These are phyloP conservation scores for Montipora capitata DNA, from an alignment of 92 coral and sea anemone genomes.

Conservation along the genomic window DNA sequence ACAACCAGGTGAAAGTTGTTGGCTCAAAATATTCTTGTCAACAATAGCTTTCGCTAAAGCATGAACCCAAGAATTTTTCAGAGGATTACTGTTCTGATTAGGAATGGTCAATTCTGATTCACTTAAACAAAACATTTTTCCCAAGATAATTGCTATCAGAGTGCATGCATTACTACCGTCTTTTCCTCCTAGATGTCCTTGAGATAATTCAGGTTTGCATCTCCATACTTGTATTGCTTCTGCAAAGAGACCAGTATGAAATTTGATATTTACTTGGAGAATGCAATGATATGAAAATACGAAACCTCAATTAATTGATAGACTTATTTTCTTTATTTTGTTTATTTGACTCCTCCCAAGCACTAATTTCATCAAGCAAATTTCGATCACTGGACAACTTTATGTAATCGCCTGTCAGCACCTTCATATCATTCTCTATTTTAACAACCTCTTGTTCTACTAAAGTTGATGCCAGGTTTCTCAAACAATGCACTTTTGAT, in stretches of 20 bases:
- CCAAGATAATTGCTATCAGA: conserved; percentile 37
- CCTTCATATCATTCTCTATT: conserved; percentile 10
- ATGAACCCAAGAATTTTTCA: conserved; percentile 22
- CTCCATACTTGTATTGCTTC: conserved; percentile 38
- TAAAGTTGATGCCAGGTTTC: not conserved
- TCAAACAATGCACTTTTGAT: conserved; percentile 3
- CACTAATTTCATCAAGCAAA: conserved; percentile 13
- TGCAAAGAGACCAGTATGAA: conserved; percentile 8
- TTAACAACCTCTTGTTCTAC: not conserved
- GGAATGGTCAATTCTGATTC: conserved; percentile 14
- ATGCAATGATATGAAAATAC: not conserved
- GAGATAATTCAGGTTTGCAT: conserved; percentile 23
- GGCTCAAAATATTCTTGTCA: not conserved
- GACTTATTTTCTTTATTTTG: conserved; percentile 12
- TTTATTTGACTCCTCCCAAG: conserved; percentile 14
- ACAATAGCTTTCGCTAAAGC: conserved; percentile 23
- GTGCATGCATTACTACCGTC: conserved; percentile 54
- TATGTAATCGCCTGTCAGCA: not conserved
- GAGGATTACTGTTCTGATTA: not conserved
- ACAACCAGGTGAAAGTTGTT: not conserved
- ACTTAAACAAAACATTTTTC: conserved; percentile 20
- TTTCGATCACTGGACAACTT: not conserved
- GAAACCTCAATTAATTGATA: not conserved
- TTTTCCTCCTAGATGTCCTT: conserved; percentile 32
- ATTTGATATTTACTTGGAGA: not conserved